These are phyloP conservation scores for Falco punctatus DNA, from an alignment of 2,113 vertebrate genomes.

Conservation along the genomic window DNA sequence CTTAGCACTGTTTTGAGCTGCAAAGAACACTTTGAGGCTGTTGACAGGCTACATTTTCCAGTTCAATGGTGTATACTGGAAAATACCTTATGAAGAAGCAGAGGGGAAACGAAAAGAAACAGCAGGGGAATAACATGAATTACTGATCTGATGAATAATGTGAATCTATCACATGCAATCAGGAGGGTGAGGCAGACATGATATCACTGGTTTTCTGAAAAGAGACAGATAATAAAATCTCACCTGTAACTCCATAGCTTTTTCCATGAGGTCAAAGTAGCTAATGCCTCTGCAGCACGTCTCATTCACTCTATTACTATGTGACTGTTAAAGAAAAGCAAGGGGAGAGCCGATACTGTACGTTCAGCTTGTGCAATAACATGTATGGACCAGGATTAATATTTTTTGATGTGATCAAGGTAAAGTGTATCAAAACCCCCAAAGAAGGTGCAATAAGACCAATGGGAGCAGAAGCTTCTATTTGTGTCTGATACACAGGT, in stretches of 20 bases:
- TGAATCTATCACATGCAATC: not conserved
- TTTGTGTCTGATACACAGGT: not conserved
- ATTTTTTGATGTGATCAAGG: constrained; percentile 28
- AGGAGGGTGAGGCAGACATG: not conserved
- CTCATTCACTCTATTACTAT: not conserved
- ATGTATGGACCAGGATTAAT: constrained; percentile 9
- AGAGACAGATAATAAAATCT: not conserved
- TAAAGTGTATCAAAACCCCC: constrained; percentile 16
- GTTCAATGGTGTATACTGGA: not conserved
- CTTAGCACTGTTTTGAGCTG: not conserved
- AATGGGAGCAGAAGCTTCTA: not conserved
- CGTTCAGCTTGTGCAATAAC: not conserved
- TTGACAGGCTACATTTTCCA: not conserved
- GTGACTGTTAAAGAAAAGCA: constrained; percentile 1
- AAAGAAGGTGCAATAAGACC: not conserved
- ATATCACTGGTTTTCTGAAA: constrained; percentile 11
- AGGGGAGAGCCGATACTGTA: constrained; percentile 6
- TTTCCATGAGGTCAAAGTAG: not conserved
- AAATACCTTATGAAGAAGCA: not conserved
- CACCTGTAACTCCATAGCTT: not conserved
- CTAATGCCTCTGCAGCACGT: not conserved
- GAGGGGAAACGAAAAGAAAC: not conserved
- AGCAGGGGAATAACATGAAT: not conserved
- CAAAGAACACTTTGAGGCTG: not conserved
- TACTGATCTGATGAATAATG: not conserved